phyloP scores from a whole-genome alignment of 2,888 invertebrate species.

The Diaphora mendica region DNA sequence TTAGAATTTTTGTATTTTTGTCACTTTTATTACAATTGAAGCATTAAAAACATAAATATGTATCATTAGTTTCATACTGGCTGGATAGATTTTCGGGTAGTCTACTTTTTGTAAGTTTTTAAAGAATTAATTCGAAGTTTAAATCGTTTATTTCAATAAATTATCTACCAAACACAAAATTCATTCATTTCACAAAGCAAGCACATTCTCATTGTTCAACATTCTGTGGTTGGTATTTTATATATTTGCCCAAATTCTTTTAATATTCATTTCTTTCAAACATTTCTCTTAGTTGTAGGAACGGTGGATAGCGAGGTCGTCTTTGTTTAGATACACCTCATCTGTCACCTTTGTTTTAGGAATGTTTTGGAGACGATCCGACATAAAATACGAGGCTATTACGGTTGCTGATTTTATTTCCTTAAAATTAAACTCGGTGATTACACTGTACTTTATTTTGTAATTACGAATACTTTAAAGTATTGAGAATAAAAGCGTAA shows the following conservation, averaged over 20 bases:
- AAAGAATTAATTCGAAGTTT: not conserved
- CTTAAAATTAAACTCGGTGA: constrained; percentile 16
- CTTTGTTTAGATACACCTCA: constrained; percentile 36
- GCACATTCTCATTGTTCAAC: not conserved
- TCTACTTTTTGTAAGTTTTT: not conserved
- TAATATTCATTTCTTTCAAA: not conserved
- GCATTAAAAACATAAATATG: not conserved
- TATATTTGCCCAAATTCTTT: not conserved
- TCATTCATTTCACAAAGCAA: too few relatives aligned
- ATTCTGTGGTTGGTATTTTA: not conserved
- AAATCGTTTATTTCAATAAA: too few relatives aligned
- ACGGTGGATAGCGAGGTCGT: constrained; percentile 31
- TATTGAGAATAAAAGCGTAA: not conserved
- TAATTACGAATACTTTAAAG: not conserved
- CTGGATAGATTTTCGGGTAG: too few relatives aligned
- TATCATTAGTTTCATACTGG: not conserved
- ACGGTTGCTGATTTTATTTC: constrained; percentile 15
- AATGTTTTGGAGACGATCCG: constrained; percentile 28
- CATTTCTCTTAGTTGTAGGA: not conserved
- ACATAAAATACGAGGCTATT: constrained; percentile 27
- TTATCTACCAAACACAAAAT: too few relatives aligned
- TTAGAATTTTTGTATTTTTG: not conserved
- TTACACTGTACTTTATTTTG: not conserved
- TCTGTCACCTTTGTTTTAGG: constrained; percentile 28
- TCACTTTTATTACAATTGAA: not conserved